Evolutionary conservation across 2,888 invertebrate species (phyloP).

Genomic region (Quadroppia sp.): DNA sequence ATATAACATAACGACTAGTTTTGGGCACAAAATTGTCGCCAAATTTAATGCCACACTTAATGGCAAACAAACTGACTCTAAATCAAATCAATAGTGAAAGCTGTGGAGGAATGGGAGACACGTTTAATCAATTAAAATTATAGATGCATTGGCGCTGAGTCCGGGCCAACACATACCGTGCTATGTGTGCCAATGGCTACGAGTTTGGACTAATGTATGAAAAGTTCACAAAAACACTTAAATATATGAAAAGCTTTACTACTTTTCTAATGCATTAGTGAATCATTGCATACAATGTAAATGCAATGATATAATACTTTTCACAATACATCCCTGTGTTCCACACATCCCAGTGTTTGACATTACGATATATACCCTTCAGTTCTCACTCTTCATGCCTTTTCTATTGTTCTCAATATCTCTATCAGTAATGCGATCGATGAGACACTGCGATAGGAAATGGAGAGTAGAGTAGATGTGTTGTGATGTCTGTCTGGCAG

Average conservation of each 20-base stretch:
- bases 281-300: slow-evolving; percentile 5
- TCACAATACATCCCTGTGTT: not conserved
- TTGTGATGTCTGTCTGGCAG: not conserved
- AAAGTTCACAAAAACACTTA: not conserved
- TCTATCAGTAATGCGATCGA: not conserved
- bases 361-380: not conserved
- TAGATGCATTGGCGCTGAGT: not conserved
- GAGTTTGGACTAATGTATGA: not conserved
- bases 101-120: not conserved
- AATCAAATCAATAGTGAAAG: not conserved
- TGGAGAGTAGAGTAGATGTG: not conserved
- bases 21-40: not conserved
- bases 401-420: not conserved
- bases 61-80: not conserved
- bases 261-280: not conserved
- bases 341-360: not conserved
- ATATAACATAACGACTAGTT: not conserved
- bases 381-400: not conserved
- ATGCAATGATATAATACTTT: not conserved
- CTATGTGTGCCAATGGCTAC: not conserved
- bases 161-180: not conserved
- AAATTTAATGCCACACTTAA: slow-evolving; percentile 1
- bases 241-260: slow-evolving; percentile 4
- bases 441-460: slow-evolving; percentile 15
- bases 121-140: slow-evolving; percentile 24